Conservation (phyloP, 2,888 invertebrate genomes). For the Pherbina coryleti region DNA sequence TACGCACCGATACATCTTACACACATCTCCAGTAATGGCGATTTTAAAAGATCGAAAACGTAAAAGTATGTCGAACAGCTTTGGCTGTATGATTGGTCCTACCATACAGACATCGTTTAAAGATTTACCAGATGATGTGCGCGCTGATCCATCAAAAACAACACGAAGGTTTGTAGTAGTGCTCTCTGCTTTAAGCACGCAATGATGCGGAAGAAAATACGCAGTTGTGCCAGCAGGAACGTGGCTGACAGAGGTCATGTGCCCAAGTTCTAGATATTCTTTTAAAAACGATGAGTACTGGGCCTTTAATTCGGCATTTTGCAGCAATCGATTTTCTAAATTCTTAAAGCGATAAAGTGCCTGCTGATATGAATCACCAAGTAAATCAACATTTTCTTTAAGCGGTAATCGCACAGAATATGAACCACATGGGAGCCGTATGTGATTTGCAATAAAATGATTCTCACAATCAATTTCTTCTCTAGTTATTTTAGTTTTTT, state of each 20-base stretch:
- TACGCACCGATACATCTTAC: conserved; percentile 35
- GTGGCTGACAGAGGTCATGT: neutral
- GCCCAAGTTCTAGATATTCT: no score
- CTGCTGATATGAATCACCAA: conserved; percentile 4
- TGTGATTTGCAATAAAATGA: neutral
- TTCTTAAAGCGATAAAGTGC: conserved; percentile 34
- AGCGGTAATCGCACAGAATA: neutral
- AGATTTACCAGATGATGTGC: conserved; percentile 25
- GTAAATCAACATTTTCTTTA: neutral
- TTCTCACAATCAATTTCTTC: neutral
- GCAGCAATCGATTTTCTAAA: conserved; percentile 27
- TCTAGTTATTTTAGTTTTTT: neutral
- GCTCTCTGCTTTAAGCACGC: conserved; percentile 14
- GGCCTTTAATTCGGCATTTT: neutral
- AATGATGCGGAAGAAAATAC: conserved; percentile 33
- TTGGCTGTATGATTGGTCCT: conserved; percentile 27
- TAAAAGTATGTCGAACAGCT: conserved; percentile 11
- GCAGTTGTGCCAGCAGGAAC: neutral
- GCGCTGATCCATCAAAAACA: conserved; percentile 3
- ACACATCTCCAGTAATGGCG: conserved; percentile 27
- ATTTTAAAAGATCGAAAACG: conserved; percentile 18
- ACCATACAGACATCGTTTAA: conserved; percentile 39
- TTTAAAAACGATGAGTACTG: conserved; percentile 30
- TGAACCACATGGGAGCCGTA: neutral
- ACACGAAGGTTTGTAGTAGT: conserved; percentile 19